phyloP scores from a whole-genome alignment of 92 coral and sea anemone species.

The Phenganax stokvisi region DNA sequence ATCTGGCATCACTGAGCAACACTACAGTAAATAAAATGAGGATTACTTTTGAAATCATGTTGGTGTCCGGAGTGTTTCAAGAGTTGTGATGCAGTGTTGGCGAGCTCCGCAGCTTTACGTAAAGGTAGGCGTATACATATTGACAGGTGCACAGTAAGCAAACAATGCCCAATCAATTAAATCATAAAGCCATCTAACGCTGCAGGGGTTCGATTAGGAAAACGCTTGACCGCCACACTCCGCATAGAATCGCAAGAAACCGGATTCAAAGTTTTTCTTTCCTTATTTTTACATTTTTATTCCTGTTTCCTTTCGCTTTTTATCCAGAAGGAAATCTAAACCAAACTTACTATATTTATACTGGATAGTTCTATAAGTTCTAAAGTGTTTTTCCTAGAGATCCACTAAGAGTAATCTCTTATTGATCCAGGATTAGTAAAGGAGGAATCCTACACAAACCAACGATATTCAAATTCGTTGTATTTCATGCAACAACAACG shows the following conservation, averaged over 20 bases:
- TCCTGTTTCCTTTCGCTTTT: too few species aligned
- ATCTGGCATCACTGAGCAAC: neutral
- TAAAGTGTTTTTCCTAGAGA: too few species aligned
- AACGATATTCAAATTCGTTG: too few species aligned
- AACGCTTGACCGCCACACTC: neutral
- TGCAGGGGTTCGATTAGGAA: constrained; percentile 33
- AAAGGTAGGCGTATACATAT: constrained; percentile 6
- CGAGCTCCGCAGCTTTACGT: neutral
- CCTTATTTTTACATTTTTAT: neutral
- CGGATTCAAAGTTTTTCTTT: constrained; percentile 1
- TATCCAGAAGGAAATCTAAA: too few species aligned
- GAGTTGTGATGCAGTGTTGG: neutral
- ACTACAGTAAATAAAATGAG: neutral
- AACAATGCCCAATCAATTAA: constrained; percentile 34
- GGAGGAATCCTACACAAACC: too few species aligned
- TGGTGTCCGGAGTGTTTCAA: neutral
- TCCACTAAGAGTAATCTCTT: too few species aligned
- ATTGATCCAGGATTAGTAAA: too few species aligned
- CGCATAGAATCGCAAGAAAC: constrained; percentile 1
- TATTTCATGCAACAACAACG: neutral
- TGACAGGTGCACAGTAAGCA: constrained; percentile 17
- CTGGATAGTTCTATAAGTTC: too few species aligned
- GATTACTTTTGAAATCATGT: neutral
- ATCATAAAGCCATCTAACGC: constrained; percentile 19
- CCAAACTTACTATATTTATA: too few species aligned